Evolutionary conservation across 2,888 invertebrate genomes (phyloP).

Genomic region (Sinopyrophorus schimmeli): DNA sequence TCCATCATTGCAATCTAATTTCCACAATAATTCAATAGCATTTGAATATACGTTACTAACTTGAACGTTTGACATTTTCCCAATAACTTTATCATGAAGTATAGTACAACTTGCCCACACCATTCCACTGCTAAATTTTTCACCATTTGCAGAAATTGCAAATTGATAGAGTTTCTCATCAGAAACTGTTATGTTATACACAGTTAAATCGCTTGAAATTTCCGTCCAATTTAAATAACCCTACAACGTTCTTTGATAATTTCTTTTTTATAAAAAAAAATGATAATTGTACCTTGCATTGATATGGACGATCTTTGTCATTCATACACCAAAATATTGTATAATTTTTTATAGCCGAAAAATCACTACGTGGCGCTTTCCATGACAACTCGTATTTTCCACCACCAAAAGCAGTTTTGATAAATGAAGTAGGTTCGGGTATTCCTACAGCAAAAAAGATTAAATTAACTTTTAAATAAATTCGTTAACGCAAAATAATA

Average conservation of each 20-base stretch:
- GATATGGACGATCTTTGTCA: slow-evolving; percentile 48
- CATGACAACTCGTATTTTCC: slow-evolving; percentile 76
- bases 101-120: slow-evolving; percentile 80
- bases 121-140: slow-evolving; percentile 76
- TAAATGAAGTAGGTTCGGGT: slow-evolving; percentile 42
- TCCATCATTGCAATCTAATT: slow-evolving; percentile 73
- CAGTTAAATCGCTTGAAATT: slow-evolving; percentile 57
- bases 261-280: background rate
- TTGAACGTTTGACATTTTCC: slow-evolving; percentile 63
- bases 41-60: slow-evolving; percentile 57
- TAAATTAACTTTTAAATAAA: background rate
- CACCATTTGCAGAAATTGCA: slow-evolving; percentile 79
- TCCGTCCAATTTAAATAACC: slow-evolving; percentile 65
- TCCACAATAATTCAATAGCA: slow-evolving; percentile 72
- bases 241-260: slow-evolving; percentile 45
- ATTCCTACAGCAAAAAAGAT: slow-evolving; percentile 33
- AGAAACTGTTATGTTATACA: slow-evolving; percentile 64
- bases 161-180: slow-evolving; percentile 69
- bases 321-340: slow-evolving; percentile 74
- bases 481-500: slow-evolving; percentile 11
- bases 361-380: slow-evolving; percentile 59
- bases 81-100: slow-evolving; percentile 55
- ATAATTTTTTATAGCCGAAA: slow-evolving; percentile 64
- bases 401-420: slow-evolving; percentile 71
- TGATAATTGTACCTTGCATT: slow-evolving; percentile 47